Evolutionary conservation across 2,888 invertebrate genomes (phyloP).

Genomic region (Ceraclea dissimilis): DNA sequence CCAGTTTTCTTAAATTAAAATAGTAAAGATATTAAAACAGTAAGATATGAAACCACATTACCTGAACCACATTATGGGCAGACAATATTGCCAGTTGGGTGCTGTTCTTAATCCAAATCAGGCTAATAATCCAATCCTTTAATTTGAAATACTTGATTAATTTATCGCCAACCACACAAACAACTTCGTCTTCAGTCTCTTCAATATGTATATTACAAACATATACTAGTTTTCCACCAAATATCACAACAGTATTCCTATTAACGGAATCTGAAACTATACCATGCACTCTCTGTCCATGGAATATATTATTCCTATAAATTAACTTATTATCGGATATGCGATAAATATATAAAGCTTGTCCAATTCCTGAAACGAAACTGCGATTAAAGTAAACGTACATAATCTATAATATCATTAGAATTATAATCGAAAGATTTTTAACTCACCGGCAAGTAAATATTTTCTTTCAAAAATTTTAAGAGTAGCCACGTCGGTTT

Average conservation of each 20-base stretch:
- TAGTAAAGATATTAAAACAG: no score
- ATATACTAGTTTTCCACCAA: constrained; percentile 51
- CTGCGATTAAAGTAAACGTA: background rate
- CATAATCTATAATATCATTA: no score
- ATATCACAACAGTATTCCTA: constrained; percentile 38
- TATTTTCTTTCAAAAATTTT: constrained; percentile 19
- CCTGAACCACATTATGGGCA: constrained; percentile 58
- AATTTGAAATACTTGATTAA: constrained; percentile 2
- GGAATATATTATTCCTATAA: constrained; percentile 31
- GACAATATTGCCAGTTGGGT: constrained; percentile 49
- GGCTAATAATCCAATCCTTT: constrained; percentile 59
- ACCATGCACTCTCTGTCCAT: constrained; percentile 53
- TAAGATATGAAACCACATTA: constrained; percentile 26
- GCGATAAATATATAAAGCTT: constrained; percentile 36
- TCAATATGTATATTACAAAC: constrained; percentile 27
- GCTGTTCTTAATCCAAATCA: constrained; percentile 41
- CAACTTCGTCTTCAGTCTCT: background rate
- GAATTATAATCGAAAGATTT: no score
- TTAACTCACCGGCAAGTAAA: constrained; percentile 21
- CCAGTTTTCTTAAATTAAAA: no score
- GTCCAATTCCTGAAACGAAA: constrained; percentile 46
- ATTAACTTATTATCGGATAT: constrained; percentile 29
- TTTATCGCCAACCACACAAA: background rate
- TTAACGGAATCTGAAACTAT: constrained; percentile 35
- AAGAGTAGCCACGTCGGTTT: constrained; percentile 24